Percentiles rank a stretch among this genome's conserved stretches.
These are phyloP conservation scores for Dendrocincla fuliginosa DNA, from an alignment of 2,797 vertebrate genomes.

Conservation along the genomic window DNA sequence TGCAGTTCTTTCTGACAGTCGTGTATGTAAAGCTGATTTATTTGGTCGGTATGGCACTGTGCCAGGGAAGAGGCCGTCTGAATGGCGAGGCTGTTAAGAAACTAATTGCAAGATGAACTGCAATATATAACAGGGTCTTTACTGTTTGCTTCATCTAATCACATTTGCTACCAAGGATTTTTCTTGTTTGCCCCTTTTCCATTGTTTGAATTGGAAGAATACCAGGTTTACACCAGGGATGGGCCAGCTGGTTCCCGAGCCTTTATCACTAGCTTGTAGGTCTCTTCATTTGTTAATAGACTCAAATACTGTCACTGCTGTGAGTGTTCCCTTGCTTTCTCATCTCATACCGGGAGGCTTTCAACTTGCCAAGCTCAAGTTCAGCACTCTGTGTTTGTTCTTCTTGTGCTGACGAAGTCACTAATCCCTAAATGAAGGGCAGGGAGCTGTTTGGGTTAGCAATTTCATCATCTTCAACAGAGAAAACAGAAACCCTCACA, in stretches of 20 bases:
- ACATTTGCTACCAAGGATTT: constrained; percentile 23
- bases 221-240: neutral
- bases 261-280: neutral
- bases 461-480: constrained; percentile 24
- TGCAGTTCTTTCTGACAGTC: neutral
- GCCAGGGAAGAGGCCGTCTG: neutral
- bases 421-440: constrained; percentile 59
- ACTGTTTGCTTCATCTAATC: constrained; percentile 42
- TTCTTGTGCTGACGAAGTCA: constrained; percentile 23
- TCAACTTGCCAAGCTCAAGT: neutral
- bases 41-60: neutral
- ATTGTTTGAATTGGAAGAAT: neutral
- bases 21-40: constrained; percentile 2
- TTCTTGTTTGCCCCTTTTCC: neutral
- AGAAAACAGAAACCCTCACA: constrained; percentile 3
- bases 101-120: constrained; percentile 44
- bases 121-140: neutral
- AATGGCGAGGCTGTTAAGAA: constrained; percentile 33
- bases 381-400: neutral
- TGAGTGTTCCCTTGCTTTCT: neutral
- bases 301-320: neutral
- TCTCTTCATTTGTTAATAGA: neutral
- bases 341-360: neutral
- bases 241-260: neutral
- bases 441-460: constrained; percentile 14